phyloP scores from a whole-genome alignment of 1,140 invertebrate genomes.

The Sarcophaga bullata region DNA sequence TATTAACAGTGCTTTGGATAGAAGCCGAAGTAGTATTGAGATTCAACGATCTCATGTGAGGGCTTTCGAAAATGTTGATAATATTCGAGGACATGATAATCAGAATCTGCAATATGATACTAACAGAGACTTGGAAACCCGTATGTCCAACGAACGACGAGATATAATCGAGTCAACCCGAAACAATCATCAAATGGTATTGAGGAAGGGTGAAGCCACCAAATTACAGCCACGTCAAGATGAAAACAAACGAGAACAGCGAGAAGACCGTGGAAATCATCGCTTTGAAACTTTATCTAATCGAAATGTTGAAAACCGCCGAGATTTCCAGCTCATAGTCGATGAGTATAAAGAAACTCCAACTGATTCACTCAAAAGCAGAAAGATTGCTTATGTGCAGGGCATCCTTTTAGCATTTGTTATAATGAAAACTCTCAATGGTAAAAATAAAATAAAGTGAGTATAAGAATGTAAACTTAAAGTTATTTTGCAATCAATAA shows the following conservation, averaged over 20 bases:
- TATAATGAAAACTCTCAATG: too few relatives aligned
- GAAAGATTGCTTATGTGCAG: slow-evolving; percentile 23
- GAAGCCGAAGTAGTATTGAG: too few relatives aligned
- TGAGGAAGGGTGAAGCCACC: neutral
- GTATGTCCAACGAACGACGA: neutral
- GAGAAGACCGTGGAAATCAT: neutral
- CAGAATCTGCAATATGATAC: neutral
- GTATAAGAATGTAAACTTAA: neutral
- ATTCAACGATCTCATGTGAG: too few relatives aligned
- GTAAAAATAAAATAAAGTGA: slow-evolving; percentile 30
- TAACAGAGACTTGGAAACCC: neutral
- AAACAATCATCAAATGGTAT: neutral
- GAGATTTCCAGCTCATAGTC: neutral
- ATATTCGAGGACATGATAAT: too few relatives aligned
- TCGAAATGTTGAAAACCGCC: neutral
- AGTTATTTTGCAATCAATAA: slow-evolving; percentile 8
- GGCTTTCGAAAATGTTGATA: too few relatives aligned
- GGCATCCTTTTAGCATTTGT: too few relatives aligned
- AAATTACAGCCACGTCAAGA: neutral
- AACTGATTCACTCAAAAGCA: neutral
- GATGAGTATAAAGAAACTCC: neutral
- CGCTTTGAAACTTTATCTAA: too few relatives aligned
- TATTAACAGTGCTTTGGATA: too few relatives aligned
- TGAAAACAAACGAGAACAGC: neutral
- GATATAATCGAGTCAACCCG: slow-evolving; percentile 23